Base-by-base conservation (phyloP, 2,888 invertebrate species). In the Polyploca ridens region DNA sequence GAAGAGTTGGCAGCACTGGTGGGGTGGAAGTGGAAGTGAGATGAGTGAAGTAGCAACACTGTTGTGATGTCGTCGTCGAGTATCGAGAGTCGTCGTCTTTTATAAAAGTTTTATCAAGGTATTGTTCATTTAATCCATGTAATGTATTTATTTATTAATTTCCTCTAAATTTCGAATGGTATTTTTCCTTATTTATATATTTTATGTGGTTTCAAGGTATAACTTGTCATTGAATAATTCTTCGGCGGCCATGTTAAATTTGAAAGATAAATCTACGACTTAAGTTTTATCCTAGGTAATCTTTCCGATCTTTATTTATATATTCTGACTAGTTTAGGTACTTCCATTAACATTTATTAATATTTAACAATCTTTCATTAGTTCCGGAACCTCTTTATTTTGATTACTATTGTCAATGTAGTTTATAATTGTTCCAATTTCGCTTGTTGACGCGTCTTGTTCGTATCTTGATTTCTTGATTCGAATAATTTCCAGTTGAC, bases 81-180 rank as follows among this genome's bases (percentile, higher is more conserved):
- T 89, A 87, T 91, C 90, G 89, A 90, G 90, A 90, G 89, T 91
- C 92, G 88, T 87, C 91, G 89, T 90, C 90, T 93, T 93, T 93
- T 92, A 79, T 91, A 93, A 92, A 61, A 91, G 90, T 89, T 92
- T 89, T 91, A 90, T 89, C 90, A 89, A 93, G 93, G 93, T 93
- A 46, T 46, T n/a, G n/a, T 46, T 46, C 5, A 46, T 46, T n/a
- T 46, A n/a, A n/a, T n/a, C 46, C 1, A 46, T 46, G 1, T 46
- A n/a, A 7, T n/a, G 5, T 46, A n/a, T n/a, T 46, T 46, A 54
- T 10, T 19, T 19, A 1, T 19, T 10, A 10, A 73, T 73, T 73
- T 73, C 67, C 73, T 64, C 64, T 66, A 69, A 66, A 73, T 62
- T 59, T 63, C 58, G 27, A 58, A 62, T 57, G 33, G 57, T 61